phyloP scores from a whole-genome alignment of 2,888 invertebrate species.

The Drosophila cognata region DNA sequence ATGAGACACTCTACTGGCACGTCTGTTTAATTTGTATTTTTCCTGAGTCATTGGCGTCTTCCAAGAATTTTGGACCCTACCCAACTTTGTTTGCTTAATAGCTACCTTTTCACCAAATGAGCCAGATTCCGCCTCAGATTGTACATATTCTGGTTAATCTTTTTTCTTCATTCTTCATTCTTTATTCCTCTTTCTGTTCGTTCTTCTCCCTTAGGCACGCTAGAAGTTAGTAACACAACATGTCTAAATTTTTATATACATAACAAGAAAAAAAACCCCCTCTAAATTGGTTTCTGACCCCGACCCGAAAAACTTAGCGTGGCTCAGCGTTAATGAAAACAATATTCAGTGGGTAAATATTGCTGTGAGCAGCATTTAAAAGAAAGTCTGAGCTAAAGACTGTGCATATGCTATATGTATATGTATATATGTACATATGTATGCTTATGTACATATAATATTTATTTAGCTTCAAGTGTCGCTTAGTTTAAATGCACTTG shows the following conservation, averaged over 20 bases:
- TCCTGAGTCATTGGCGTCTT: background rate
- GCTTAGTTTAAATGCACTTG: conserved; percentile 68
- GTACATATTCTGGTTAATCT: background rate
- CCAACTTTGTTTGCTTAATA: background rate
- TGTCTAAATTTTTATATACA: background rate
- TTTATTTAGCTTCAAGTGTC: conserved; percentile 36
- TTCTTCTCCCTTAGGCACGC: background rate
- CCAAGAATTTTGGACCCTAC: background rate
- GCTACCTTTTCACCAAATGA: background rate
- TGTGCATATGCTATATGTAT: conserved; percentile 4
- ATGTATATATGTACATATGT: background rate
- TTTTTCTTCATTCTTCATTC: background rate
- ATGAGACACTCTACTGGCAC: background rate
- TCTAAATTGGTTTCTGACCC: conserved; percentile 13
- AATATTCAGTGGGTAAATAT: background rate
- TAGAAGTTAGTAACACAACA: background rate
- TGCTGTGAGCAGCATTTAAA: conserved; percentile 28
- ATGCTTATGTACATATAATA: background rate
- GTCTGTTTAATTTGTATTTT: background rate
- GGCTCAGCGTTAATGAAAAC: conserved; percentile 32
- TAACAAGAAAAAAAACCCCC: background rate
- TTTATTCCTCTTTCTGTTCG: background rate
- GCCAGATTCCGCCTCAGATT: background rate
- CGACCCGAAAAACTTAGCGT: conserved; percentile 31
- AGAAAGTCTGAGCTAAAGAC: conserved; percentile 20